These are phyloP conservation scores for Anticlea derivata DNA, from an alignment of 2,888 invertebrate species.

Conservation along the genomic window DNA sequence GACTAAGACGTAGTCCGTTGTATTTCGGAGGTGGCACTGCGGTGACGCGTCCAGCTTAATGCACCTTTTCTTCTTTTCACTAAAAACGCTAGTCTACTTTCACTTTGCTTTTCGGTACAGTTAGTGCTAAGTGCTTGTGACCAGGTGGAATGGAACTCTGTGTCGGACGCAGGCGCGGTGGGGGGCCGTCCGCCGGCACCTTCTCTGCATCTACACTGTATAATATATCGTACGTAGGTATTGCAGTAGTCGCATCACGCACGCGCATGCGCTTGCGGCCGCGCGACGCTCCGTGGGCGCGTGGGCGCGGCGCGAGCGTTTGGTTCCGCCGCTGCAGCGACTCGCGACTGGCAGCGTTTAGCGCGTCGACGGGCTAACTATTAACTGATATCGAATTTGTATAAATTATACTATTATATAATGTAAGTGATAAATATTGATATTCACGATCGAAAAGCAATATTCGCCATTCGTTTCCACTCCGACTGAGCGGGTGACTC, in stretches of 20 bases:
- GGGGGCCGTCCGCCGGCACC: background rate
- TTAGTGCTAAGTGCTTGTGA: conserved; percentile 8
- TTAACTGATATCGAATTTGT: conserved; percentile 40
- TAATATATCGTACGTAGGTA: background rate
- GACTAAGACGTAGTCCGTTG: background rate
- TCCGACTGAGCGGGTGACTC: conserved; percentile 30
- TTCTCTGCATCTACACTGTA: conserved; percentile 8
- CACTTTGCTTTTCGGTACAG: conserved; percentile 4
- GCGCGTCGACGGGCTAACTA: conserved; percentile 20
- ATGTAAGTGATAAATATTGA: conserved; percentile 33
- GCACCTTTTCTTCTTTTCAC: background rate
- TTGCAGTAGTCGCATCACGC: conserved; percentile 22
- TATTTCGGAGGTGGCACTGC: background rate
- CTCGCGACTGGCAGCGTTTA: background rate
- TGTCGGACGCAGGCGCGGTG: conserved; percentile 2
- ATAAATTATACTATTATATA: conserved; percentile 44
- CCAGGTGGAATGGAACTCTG: background rate
- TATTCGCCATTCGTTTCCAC: conserved; percentile 40
- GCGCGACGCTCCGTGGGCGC: background rate
- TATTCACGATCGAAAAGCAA: conserved; percentile 45
- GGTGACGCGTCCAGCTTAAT: background rate
- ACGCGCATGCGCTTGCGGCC: conserved; percentile 31
- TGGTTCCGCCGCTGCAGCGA: background rate
- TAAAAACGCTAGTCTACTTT: conserved; percentile 3
- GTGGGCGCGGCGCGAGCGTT: background rate